phyloP scores from a whole-genome alignment of 1,140 invertebrate species.

The Macrocentrus cingulum region DNA sequence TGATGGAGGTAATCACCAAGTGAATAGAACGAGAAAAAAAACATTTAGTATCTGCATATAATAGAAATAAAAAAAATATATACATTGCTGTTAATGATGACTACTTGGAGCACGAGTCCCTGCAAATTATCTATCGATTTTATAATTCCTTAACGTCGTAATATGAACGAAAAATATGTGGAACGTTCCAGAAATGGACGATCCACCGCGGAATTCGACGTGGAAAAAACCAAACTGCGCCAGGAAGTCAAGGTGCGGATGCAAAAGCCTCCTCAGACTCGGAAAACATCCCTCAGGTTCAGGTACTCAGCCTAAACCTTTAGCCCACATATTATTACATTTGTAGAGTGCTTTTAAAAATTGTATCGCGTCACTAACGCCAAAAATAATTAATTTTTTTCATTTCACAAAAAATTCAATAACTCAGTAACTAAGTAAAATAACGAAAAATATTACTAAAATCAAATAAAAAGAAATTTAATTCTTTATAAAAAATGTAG shows the following conservation, averaged over 20 bases:
- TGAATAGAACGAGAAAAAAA: not conserved
- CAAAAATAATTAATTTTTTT: too few species aligned
- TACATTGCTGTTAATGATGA: too few species aligned
- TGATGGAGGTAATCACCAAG: not conserved
- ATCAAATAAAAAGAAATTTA: too few species aligned
- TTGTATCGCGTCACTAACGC: too few species aligned
- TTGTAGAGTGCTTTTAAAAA: constrained; percentile 2
- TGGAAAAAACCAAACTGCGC: constrained; percentile 68
- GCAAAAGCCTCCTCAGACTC: constrained; percentile 56
- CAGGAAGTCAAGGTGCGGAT: constrained; percentile 57
- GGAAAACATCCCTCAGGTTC: constrained; percentile 58
- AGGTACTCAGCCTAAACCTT: constrained; percentile 55
- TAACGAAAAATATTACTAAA: too few species aligned
- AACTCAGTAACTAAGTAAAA: too few species aligned
- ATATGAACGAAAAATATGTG: constrained; percentile 50
- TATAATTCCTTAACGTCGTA: constrained; percentile 14
- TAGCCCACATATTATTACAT: constrained; percentile 35
- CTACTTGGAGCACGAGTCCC: too few species aligned
- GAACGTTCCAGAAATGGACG: constrained; percentile 74
- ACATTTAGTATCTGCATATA: too few species aligned
- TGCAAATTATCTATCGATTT: not conserved
- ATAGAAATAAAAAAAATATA: too few species aligned
- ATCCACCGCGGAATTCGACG: constrained; percentile 75
- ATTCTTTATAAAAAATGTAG: too few species aligned
- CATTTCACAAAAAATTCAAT: too few species aligned